Evolutionary conservation across 1,140 invertebrate genomes (phyloP).

Genomic region (Lasaia peninsularis): DNA sequence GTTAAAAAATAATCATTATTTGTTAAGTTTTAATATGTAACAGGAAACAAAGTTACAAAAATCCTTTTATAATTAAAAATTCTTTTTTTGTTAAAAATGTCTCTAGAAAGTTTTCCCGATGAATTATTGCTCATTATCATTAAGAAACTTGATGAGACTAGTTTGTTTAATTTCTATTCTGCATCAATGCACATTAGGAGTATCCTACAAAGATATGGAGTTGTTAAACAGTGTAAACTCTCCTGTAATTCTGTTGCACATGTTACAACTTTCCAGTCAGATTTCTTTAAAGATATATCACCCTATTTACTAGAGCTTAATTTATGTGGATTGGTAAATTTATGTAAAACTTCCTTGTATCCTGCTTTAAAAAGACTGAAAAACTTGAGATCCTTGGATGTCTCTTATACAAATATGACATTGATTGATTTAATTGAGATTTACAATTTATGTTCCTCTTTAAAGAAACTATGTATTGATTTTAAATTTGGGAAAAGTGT

Average conservation of each 20-base stretch:
- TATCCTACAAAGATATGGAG: constrained; percentile 29
- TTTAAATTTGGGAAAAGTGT: constrained; percentile 31
- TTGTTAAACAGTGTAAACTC: constrained; percentile 36
- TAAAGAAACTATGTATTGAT: constrained; percentile 45
- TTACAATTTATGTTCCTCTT: constrained; percentile 37
- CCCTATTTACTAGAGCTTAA: constrained; percentile 37
- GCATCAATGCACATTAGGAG: constrained; percentile 31
- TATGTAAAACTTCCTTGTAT: constrained; percentile 36
- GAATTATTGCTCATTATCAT: constrained; percentile 53
- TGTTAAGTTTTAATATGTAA: no score
- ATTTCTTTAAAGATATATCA: constrained; percentile 44
- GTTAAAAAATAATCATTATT: no score
- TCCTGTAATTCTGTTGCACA: constrained; percentile 37
- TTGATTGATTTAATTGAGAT: constrained; percentile 45
- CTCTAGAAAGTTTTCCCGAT: constrained; percentile 39
- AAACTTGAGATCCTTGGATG: constrained; percentile 41
- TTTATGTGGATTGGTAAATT: constrained; percentile 38
- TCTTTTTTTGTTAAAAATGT: neutral
- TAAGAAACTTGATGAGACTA: constrained; percentile 36
- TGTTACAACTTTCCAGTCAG: constrained; percentile 29
- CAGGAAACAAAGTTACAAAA: no score
- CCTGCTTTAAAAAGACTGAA: constrained; percentile 38
- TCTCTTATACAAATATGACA: constrained; percentile 46
- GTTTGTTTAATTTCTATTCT: constrained; percentile 33
- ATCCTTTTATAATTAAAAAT: neutral